These are phyloP conservation scores for Hydropsyche tenuis DNA, from an alignment of 1,140 invertebrate species.

Conservation along the genomic window DNA sequence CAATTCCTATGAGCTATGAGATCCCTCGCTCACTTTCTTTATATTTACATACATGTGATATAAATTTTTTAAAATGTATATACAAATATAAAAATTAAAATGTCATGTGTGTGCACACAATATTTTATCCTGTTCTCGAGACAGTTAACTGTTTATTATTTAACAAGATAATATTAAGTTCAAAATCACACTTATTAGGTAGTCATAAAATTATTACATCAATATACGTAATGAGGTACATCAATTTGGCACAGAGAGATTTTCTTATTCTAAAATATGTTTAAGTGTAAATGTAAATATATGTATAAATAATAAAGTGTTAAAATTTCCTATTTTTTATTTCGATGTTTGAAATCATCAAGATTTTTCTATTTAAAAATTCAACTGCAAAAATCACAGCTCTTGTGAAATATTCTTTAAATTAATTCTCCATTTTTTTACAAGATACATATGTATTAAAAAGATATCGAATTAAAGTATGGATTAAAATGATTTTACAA, in stretches of 20 bases:
- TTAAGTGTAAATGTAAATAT: constrained; percentile 48
- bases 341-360: constrained; percentile 64
- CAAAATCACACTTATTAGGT: constrained; percentile 52
- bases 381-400: constrained; percentile 58
- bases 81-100: constrained; percentile 50
- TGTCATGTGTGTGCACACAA: constrained; percentile 46
- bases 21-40: constrained; percentile 44
- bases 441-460: constrained; percentile 39
- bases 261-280: constrained; percentile 51
- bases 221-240: constrained; percentile 64
- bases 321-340: constrained; percentile 51
- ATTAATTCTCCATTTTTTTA: constrained; percentile 27
- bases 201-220: constrained; percentile 60
- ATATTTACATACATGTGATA: constrained; percentile 24
- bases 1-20: constrained; percentile 34
- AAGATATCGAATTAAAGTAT: constrained; percentile 8
- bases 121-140: constrained; percentile 38
- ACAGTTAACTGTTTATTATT: constrained; percentile 46
- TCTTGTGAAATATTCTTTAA: constrained; percentile 53
- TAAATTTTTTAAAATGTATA: constrained; percentile 41
- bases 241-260: constrained; percentile 66
- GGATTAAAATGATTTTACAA: constrained; percentile 42
- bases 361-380: constrained; percentile 56
- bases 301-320: constrained; percentile 50
- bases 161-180: constrained; percentile 49